Percentiles rank a stretch among this genome's conserved stretches.
These are phyloP conservation scores for Oncorhynchus keta DNA, from an alignment of 2,113 vertebrate species.

Conservation along the genomic window DNA sequence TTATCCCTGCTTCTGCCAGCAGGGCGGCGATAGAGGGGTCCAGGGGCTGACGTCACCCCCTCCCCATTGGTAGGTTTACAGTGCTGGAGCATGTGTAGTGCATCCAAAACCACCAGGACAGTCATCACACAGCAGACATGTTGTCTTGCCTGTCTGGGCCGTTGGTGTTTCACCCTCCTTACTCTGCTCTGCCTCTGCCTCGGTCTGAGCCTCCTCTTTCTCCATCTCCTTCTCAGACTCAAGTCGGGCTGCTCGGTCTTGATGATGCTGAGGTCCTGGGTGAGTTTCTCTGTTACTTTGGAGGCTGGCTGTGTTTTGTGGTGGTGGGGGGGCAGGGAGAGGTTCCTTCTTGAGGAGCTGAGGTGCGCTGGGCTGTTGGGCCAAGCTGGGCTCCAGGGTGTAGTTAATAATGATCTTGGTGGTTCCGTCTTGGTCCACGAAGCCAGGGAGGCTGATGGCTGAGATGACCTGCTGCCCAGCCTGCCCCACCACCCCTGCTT, in stretches of 20 bases:
- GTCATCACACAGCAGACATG: constrained; percentile 88
- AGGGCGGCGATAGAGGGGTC: constrained; percentile 71
- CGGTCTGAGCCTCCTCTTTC: constrained; percentile 54
- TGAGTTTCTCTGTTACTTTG: constrained; percentile 13
- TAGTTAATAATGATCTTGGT: constrained; percentile 99
- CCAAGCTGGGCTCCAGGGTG: constrained; percentile 81
- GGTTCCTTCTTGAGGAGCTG: constrained; percentile 82
- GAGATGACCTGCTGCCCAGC: constrained; percentile 82
- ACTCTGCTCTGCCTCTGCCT: background rate
- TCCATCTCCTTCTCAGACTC: background rate
- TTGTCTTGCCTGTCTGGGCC: constrained; percentile 62
- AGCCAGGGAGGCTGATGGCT: constrained; percentile 89
- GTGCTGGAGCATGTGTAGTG: constrained; percentile 88
- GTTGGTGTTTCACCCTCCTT: constrained; percentile 9
- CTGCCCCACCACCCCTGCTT: constrained; percentile 71
- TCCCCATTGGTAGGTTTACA: constrained; percentile 74
- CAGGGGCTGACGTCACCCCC: constrained; percentile 74
- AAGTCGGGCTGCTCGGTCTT: constrained; percentile 72
- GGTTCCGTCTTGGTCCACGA: constrained; percentile 96
- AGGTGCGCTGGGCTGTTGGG: constrained; percentile 74
- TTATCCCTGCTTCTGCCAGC: constrained; percentile 77
- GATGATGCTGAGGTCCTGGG: constrained; percentile 69
- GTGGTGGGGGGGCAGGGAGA: background rate
- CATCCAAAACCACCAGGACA: constrained; percentile 84
- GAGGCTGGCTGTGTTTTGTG: constrained; percentile 7